Evolutionary conservation across 53 echinoderm and acorn worm genomes (phyloP).

Genomic region (Patiria pectinifera): DNA sequence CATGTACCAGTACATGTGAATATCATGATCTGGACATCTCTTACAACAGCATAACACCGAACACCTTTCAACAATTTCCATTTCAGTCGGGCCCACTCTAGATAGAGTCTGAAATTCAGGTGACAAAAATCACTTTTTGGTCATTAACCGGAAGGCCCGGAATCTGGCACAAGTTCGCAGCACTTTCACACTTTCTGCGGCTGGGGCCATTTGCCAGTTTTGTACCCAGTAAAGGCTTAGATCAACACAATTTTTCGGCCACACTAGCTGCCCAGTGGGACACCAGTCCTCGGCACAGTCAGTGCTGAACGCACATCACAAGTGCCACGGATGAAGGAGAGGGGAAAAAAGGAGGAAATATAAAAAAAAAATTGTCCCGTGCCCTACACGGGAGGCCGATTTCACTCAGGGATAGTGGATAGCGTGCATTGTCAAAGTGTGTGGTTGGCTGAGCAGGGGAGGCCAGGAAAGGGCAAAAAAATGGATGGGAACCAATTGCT

Average conservation of each 20-base stretch:
- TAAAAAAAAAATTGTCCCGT: neutral
- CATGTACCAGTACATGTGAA: neutral
- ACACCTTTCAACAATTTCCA: neutral
- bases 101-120: conserved; percentile 1
- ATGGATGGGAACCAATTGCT: neutral
- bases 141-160: conserved; percentile 20
- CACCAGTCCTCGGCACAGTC: conserved; percentile 20
- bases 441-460: conserved; percentile 37
- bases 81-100: neutral
- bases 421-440: conserved; percentile 41
- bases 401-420: conserved; percentile 6
- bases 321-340: neutral
- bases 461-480: neutral
- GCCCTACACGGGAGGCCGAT: conserved; percentile 50
- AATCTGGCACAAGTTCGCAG: conserved; percentile 15
- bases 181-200: conserved; percentile 46
- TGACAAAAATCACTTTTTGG: conserved; percentile 51
- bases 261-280: conserved; percentile 64
- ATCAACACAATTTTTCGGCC: conserved; percentile 69
- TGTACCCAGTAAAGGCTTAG: conserved; percentile 48
- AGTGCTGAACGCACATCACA: neutral
- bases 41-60: neutral
- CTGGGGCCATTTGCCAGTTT: conserved; percentile 55
- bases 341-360: neutral
- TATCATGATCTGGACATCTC: neutral